Conservation (phyloP, 2,113 vertebrate genomes). For the Eupsittula cactorum region DNA sequence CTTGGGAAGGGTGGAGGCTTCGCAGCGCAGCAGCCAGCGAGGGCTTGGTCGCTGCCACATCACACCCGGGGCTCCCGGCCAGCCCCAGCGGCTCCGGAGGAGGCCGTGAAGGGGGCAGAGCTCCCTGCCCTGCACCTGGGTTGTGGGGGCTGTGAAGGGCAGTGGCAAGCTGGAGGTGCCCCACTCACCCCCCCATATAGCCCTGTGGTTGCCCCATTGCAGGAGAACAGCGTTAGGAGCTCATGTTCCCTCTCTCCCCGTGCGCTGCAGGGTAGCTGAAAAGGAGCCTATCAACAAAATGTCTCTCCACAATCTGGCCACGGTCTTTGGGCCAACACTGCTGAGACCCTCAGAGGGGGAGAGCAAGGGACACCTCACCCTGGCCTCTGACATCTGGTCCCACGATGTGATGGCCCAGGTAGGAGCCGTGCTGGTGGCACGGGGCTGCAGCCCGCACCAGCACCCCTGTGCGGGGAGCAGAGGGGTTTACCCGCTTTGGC, state of each 20-base stretch:
- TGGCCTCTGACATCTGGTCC: slow-evolving; percentile 97
- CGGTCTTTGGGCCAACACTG: slow-evolving; percentile 95
- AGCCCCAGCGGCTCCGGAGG: neutral
- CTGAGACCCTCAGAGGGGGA: slow-evolving; percentile 94
- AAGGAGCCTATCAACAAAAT: slow-evolving; percentile 99
- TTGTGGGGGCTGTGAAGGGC: neutral
- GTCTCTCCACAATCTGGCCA: slow-evolving; percentile 98
- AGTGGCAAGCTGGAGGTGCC: neutral
- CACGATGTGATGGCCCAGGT: slow-evolving; percentile 99
- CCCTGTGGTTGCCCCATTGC: rapidly evolving
- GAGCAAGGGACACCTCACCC: slow-evolving; percentile 88
- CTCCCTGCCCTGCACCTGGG: slow-evolving; percentile 41
- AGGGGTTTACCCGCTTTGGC: neutral
- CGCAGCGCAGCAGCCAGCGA: neutral
- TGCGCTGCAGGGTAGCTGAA: slow-evolving; percentile 87
- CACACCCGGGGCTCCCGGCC: slow-evolving; percentile 24
- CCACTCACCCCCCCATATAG: rapidly evolving
- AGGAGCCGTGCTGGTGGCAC: neutral
- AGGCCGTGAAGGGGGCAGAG: slow-evolving; percentile 55
- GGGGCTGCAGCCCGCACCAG: rapidly evolving
- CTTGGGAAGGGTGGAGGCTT: neutral
- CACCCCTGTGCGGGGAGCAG: neutral
- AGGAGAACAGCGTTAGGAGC: rapidly evolving
- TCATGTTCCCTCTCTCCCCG: neutral
- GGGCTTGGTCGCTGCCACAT: slow-evolving; percentile 49